A percentile compares a stretch with the other conserved stretches of the same genome.
These are phyloP conservation scores for Chloromyia formosa DNA, from an alignment of 2,888 invertebrate species.

Conservation along the genomic window DNA sequence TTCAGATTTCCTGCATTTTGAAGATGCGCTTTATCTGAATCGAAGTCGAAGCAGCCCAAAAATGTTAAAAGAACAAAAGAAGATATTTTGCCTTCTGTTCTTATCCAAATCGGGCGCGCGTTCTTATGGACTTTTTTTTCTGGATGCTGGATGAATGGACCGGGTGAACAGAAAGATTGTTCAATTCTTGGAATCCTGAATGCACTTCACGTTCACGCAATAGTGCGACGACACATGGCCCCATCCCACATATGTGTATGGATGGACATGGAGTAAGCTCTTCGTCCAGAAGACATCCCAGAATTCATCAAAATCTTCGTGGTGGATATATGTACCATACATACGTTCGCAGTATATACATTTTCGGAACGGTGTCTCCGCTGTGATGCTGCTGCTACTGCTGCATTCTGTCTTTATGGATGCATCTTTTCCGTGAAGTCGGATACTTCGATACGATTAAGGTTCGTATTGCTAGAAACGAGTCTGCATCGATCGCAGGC, in stretches of 20 bases:
- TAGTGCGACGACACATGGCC: constrained; percentile 32
- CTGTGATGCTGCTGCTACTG: not conserved
- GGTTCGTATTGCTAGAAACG: too few relatives aligned
- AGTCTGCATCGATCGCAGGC: too few relatives aligned
- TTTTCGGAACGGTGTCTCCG: not conserved
- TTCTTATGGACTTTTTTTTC: constrained; percentile 22
- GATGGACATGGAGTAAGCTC: not conserved
- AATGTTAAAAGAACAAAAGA: too few relatives aligned
- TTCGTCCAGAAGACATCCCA: constrained; percentile 6
- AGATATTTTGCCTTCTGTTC: too few relatives aligned
- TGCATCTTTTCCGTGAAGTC: too few relatives aligned
- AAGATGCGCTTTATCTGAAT: constrained; percentile 37
- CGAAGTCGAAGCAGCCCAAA: not conserved
- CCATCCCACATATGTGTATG: too few relatives aligned
- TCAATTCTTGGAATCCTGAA: constrained; percentile 43
- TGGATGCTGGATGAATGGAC: constrained; percentile 22
- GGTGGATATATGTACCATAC: not conserved
- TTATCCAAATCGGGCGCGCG: too few relatives aligned
- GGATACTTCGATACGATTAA: too few relatives aligned
- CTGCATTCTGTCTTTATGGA: not conserved
- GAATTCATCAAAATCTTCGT: constrained; percentile 16
- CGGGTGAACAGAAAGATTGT: constrained; percentile 39
- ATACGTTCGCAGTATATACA: not conserved
- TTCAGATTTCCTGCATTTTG: constrained; percentile 30
- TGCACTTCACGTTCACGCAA: constrained; percentile 44